Conservation (phyloP, 2,888 invertebrate genomes). For the Orthosia cruda region DNA sequence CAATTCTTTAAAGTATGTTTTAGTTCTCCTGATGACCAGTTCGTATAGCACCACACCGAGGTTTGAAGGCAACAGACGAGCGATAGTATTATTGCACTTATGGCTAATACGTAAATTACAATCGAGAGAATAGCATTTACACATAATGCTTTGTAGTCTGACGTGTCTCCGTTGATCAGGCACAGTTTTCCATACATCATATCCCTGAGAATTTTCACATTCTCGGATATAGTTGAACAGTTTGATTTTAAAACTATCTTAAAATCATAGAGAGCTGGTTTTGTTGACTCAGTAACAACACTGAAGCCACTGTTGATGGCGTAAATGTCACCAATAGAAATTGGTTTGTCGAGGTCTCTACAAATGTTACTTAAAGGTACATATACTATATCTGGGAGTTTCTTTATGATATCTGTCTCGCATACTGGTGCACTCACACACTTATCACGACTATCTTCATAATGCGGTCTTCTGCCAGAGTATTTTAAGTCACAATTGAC, state of each 20-base stretch:
- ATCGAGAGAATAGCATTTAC: slow-evolving; percentile 77
- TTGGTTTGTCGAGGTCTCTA: slow-evolving; percentile 78
- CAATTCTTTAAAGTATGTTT: slow-evolving; percentile 51
- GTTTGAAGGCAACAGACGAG: slow-evolving; percentile 73
- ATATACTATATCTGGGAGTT: slow-evolving; percentile 80
- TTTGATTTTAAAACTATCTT: slow-evolving; percentile 77
- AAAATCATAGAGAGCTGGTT: slow-evolving; percentile 24
- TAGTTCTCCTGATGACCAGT: slow-evolving; percentile 70
- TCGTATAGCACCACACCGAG: slow-evolving; percentile 68
- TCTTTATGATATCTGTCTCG: slow-evolving; percentile 68
- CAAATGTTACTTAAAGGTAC: slow-evolving; percentile 80
- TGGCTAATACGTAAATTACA: slow-evolving; percentile 70
- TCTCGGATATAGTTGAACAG: slow-evolving; percentile 85
- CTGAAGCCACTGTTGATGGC: slow-evolving; percentile 80
- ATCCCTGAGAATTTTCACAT: slow-evolving; percentile 80
- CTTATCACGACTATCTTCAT: slow-evolving; percentile 68
- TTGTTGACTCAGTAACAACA: slow-evolving; percentile 68
- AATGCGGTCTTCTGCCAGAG: slow-evolving; percentile 77
- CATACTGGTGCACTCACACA: slow-evolving; percentile 79
- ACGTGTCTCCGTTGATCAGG: slow-evolving; percentile 61
- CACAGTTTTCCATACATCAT: slow-evolving; percentile 79
- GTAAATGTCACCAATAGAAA: slow-evolving; percentile 80
- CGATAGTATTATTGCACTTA: slow-evolving; percentile 73
- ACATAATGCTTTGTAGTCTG: slow-evolving; percentile 74
- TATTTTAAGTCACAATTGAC: slow-evolving; percentile 84